Evolutionary conservation across 2,113 vertebrate genomes (phyloP).

Genomic region (Sminthopsis crassicaudata): DNA sequence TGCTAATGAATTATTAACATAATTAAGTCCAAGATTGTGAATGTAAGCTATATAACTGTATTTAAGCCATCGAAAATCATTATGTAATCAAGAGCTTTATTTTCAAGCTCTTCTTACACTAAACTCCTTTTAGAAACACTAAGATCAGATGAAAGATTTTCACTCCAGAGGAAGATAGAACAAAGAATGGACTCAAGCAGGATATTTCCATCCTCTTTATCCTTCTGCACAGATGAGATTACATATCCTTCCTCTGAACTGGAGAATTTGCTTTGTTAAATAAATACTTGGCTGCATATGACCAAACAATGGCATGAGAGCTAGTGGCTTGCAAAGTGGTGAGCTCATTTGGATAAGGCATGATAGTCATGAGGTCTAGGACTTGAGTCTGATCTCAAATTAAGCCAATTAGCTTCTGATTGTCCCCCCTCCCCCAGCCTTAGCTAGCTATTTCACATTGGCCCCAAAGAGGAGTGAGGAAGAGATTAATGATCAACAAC

Average conservation of each 20-base stretch:
- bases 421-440: constrained; percentile 9
- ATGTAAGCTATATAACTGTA: neutral
- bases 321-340: neutral
- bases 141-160: neutral
- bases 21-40: neutral
- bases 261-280: constrained; percentile 26
- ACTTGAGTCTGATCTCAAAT: neutral
- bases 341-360: neutral
- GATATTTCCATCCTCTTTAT: neutral
- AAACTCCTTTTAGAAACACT: neutral
- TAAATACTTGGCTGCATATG: neutral
- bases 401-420: neutral
- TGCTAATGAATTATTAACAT: neutral
- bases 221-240: neutral
- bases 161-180: neutral
- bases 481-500: neutral
- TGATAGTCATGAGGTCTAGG: neutral
- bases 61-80: neutral
- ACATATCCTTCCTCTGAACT: neutral
- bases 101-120: neutral
- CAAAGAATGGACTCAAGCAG: neutral
- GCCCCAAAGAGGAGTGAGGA: neutral
- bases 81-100: neutral
- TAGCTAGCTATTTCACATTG: neutral
- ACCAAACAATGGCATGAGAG: neutral